These are phyloP conservation scores for Channa maculata DNA, from an alignment of 2,113 vertebrate species.

Conservation along the genomic window DNA sequence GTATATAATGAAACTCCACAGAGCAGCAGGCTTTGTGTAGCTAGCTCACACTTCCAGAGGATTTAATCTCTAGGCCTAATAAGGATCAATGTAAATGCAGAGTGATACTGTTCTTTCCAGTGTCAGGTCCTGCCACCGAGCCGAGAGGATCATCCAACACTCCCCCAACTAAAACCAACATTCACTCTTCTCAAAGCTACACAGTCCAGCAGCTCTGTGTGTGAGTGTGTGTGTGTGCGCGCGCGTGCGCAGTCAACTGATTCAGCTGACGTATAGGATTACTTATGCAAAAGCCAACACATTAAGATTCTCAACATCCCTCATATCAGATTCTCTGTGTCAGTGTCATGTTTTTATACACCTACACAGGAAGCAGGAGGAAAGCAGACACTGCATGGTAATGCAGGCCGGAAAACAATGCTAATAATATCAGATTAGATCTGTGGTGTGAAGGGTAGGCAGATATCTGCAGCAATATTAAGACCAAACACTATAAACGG, in stretches of 20 bases:
- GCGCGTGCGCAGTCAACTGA: constrained; percentile 19
- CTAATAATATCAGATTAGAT: constrained; percentile 69
- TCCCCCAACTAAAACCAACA: constrained; percentile 56
- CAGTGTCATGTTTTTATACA: constrained; percentile 57
- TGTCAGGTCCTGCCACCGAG: constrained; percentile 67
- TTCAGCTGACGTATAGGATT: constrained; percentile 51
- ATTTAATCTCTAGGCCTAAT: constrained; percentile 79
- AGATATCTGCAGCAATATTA: constrained; percentile 48
- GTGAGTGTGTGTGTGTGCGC: neutral
- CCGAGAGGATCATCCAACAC: constrained; percentile 73
- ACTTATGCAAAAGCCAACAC: constrained; percentile 56
- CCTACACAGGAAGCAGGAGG: constrained; percentile 38
- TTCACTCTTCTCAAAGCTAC: constrained; percentile 37
- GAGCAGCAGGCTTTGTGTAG: constrained; percentile 37
- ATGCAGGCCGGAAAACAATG: constrained; percentile 63
- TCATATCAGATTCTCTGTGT: constrained; percentile 61
- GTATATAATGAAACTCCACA: constrained; percentile 32
- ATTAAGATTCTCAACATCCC: constrained; percentile 56
- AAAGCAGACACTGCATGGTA: constrained; percentile 46
- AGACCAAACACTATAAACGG: constrained; percentile 38
- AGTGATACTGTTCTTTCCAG: constrained; percentile 76
- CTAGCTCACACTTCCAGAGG: constrained; percentile 51
- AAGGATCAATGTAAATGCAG: constrained; percentile 82
- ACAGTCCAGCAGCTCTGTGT: constrained; percentile 28
- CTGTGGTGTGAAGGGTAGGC: constrained; percentile 51